phyloP scores from a whole-genome alignment of 2,797 vertebrate species.

The Vespertilio murinus region DNA sequence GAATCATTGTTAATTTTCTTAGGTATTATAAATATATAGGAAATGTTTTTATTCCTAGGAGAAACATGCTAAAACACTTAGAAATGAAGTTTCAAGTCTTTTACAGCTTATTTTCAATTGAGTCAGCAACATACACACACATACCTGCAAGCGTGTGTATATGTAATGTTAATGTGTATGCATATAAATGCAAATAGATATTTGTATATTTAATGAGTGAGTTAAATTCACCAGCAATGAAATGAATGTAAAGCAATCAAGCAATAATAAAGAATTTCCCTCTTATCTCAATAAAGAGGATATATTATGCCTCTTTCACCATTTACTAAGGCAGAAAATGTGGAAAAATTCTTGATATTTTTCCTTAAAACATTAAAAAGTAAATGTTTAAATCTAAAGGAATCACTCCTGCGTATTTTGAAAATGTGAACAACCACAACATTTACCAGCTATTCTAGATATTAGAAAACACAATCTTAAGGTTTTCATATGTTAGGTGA shows the following conservation, averaged over 20 bases:
- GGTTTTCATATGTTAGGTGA: not conserved
- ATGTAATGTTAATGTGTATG: not conserved
- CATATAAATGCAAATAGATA: not conserved
- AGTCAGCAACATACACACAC: not conserved
- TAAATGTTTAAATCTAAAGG: conserved; percentile 34
- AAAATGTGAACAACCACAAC: not conserved
- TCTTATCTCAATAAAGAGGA: not conserved
- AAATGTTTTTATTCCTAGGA: not conserved
- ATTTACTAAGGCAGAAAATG: not conserved
- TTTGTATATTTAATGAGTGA: not conserved
- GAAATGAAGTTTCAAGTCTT: not conserved
- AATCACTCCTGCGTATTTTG: not conserved
- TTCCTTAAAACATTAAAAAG: not conserved
- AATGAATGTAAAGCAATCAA: not conserved
- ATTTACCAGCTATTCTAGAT: not conserved
- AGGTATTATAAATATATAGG: not conserved
- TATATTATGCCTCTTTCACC: not conserved
- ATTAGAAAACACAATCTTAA: not conserved
- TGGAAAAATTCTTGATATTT: not conserved
- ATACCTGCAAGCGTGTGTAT: not conserved
- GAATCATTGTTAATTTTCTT: conserved; percentile 23
- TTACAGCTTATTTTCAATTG: conserved; percentile 11
- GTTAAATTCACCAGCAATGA: not conserved
- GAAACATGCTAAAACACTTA: not conserved
- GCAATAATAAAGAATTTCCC: not conserved